Evolutionary conservation across 2,113 vertebrate genomes (phyloP).

Genomic region (Phrynosoma blainvillii): DNA sequence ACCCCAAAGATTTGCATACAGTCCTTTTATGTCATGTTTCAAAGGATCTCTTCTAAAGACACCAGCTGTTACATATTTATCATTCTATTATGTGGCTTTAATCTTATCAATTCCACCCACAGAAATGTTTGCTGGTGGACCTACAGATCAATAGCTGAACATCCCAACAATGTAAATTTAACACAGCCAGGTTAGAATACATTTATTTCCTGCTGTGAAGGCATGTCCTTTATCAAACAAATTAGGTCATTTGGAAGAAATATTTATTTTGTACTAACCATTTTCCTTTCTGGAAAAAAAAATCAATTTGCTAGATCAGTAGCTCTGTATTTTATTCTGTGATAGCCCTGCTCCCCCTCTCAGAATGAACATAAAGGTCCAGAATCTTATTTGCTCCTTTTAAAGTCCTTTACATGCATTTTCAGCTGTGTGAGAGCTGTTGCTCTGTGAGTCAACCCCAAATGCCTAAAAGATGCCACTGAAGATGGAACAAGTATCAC

Average conservation of each 20-base stretch:
- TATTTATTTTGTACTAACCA: conserved; percentile 14
- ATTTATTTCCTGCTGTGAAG: conserved; percentile 58
- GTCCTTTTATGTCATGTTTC: conserved; percentile 64
- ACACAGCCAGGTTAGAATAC: conserved; percentile 54
- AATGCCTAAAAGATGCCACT: background rate
- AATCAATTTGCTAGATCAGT: conserved; percentile 10
- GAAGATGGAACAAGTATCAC: background rate
- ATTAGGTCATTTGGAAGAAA: conserved; percentile 43
- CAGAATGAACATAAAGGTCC: background rate
- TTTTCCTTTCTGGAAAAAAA: background rate
- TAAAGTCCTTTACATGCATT: background rate
- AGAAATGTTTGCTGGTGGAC: conserved; percentile 55
- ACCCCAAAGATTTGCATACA: conserved; percentile 43
- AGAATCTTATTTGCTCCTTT: background rate
- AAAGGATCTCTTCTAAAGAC: conserved; percentile 58
- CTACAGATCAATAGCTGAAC: conserved; percentile 59
- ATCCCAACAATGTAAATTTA: conserved; percentile 57
- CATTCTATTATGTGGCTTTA: conserved; percentile 60
- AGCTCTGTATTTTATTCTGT: conserved; percentile 4
- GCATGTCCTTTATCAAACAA: conserved; percentile 45
- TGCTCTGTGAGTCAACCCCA: background rate
- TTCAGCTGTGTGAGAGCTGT: background rate
- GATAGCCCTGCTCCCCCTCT: background rate
- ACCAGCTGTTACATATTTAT: conserved; percentile 71
- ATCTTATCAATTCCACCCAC: conserved; percentile 64